Evolutionary conservation across 2,797 vertebrate species (phyloP).

Genomic region (Tapera naevia): DNA sequence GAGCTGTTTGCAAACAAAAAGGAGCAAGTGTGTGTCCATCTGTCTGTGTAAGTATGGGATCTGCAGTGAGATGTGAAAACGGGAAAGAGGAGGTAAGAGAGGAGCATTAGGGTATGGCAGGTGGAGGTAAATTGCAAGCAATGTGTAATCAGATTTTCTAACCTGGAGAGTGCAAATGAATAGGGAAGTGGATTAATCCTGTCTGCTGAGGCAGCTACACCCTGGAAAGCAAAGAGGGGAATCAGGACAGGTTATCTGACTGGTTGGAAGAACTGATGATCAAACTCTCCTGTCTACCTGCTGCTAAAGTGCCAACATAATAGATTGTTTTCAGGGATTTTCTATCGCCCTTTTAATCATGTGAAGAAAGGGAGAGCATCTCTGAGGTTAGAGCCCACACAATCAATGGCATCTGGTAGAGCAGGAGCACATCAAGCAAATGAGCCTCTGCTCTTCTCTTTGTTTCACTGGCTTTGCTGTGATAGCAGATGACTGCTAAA

Average conservation of each 20-base stretch:
- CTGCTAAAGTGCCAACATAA: neutral
- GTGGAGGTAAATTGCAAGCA: constrained; percentile 43
- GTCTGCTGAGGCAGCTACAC: constrained; percentile 1
- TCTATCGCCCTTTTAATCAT: neutral
- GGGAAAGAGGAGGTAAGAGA: constrained; percentile 2
- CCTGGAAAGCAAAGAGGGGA: neutral
- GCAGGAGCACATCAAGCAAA: neutral
- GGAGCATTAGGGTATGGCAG: constrained; percentile 32
- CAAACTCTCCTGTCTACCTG: neutral
- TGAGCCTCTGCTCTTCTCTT: constrained; percentile 9
- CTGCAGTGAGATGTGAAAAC: constrained; percentile 16
- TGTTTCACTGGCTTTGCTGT: neutral
- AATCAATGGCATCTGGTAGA: neutral
- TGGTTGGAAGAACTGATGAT: neutral
- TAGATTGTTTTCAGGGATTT: neutral
- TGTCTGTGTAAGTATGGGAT: neutral
- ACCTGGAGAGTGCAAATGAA: constrained; percentile 32
- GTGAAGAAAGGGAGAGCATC: neutral
- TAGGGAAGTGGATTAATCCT: constrained; percentile 21
- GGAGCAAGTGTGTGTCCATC: neutral
- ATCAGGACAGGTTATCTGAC: neutral
- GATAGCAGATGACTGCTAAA: neutral
- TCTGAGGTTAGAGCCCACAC: neutral
- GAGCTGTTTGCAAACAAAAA: neutral
- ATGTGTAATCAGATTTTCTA: constrained; percentile 50